phyloP scores from a whole-genome alignment of 2,888 invertebrate genomes.

The Lasioglossum lativentre region DNA sequence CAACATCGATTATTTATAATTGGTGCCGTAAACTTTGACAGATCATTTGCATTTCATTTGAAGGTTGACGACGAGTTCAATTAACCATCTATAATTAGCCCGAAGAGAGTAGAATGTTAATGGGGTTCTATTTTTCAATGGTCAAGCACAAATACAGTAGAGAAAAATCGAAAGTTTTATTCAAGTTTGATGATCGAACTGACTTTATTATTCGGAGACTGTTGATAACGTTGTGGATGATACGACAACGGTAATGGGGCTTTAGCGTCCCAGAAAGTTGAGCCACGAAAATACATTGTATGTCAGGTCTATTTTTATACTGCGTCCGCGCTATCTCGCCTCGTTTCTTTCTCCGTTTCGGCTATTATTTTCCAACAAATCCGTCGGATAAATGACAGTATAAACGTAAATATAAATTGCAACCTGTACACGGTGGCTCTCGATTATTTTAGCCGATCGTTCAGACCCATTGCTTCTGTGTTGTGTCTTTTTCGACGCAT shows the following conservation, averaged over 20 bases:
- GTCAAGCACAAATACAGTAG: background rate
- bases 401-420: background rate
- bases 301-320: background rate
- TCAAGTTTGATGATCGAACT: no score
- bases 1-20: background rate
- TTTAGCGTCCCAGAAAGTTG: background rate
- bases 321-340: background rate
- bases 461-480: constrained; percentile 46
- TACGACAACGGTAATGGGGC: background rate
- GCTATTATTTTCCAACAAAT: background rate
- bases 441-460: background rate
- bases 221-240: background rate
- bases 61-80: background rate
- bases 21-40: background rate
- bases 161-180: no score
- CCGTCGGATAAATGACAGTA: background rate
- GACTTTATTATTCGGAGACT: background rate
- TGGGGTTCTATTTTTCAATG: background rate
- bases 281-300: constrained; percentile 1
- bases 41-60: background rate
- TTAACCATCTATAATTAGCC: background rate
- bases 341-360: constrained; percentile 1
- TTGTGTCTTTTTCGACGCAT: constrained; percentile 72
- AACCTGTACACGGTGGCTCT: background rate
- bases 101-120: background rate